Evolutionary conservation across 1,140 invertebrate genomes (phyloP).

Genomic region (Euura saliciscinereae): DNA sequence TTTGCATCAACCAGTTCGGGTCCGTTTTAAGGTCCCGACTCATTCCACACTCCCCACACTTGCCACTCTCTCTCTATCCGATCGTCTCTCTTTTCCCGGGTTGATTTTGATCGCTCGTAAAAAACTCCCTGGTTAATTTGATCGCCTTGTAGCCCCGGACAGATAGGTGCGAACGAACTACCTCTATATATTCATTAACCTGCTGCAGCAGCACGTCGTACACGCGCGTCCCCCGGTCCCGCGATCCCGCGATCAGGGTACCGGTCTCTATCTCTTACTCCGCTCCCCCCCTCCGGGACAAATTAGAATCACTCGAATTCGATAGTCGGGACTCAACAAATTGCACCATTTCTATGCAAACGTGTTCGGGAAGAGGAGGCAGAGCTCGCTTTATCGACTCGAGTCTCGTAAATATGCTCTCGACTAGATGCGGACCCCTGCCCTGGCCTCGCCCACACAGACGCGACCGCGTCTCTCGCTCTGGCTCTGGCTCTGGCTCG

Average conservation of each 20-base stretch:
- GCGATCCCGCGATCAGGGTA: not conserved
- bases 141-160: not conserved
- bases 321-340: not conserved
- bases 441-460: no score
- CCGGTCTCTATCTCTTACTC: not conserved
- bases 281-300: not conserved
- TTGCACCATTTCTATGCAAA: not conserved
- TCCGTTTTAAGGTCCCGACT: not conserved
- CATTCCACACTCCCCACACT: no score
- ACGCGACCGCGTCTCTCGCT: constrained; percentile 9
- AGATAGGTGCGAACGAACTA: not conserved
- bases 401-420: not conserved
- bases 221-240: no score
- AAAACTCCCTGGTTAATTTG: constrained; percentile 1
- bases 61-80: no score
- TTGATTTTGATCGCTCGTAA: constrained; percentile 12
- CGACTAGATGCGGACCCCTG: not conserved
- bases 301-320: constrained; percentile 5
- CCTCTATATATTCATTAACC: not conserved
- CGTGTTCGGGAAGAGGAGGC: not conserved
- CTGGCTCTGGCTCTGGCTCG: not conserved
- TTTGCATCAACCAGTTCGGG: constrained; percentile 1
- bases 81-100: no score
- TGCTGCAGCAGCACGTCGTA: no score
- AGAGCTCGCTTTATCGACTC: not conserved